Percentiles rank a stretch among this genome's conserved stretches.
Conservation (phyloP, 2,113 vertebrate species). For the Carassius carassius region DNA sequence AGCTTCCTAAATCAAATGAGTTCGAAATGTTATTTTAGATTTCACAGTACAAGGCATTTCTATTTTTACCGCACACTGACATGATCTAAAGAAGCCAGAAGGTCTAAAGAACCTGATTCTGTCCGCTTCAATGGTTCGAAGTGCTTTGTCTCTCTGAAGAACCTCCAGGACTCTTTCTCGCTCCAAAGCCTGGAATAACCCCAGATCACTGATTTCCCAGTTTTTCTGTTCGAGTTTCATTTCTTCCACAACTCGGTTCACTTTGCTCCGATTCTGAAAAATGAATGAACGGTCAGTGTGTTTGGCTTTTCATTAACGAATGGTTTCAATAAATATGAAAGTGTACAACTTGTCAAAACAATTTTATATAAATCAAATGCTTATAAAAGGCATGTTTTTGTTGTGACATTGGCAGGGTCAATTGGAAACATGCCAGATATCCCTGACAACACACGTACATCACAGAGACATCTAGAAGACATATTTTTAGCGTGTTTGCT, state of each 20-base stretch:
- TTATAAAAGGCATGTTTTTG: background rate
- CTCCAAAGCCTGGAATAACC: slow-evolving; percentile 80
- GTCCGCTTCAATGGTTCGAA: slow-evolving; percentile 82
- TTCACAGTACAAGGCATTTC: background rate
- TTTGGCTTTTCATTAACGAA: background rate
- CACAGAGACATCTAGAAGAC: no score
- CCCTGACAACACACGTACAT: no score
- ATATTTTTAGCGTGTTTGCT: no score
- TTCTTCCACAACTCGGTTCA: background rate
- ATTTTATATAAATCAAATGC: background rate
- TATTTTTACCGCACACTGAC: background rate
- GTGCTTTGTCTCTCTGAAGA: slow-evolving; percentile 81
- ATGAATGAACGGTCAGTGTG: background rate
- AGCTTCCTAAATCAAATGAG: slow-evolving; percentile 76
- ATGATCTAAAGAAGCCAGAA: background rate
- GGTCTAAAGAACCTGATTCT: slow-evolving; percentile 84
- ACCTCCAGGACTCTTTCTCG: slow-evolving; percentile 84
- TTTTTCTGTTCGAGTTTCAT: background rate
- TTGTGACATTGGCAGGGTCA: no score
- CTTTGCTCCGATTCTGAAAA: background rate
- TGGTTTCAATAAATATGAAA: background rate
- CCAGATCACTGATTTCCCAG: slow-evolving; percentile 64
- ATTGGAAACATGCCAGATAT: no score
- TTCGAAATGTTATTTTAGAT: background rate
- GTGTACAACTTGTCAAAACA: background rate